Base-by-base conservation (phyloP, 2,888 invertebrate species). In the Perithous albicinctus region DNA sequence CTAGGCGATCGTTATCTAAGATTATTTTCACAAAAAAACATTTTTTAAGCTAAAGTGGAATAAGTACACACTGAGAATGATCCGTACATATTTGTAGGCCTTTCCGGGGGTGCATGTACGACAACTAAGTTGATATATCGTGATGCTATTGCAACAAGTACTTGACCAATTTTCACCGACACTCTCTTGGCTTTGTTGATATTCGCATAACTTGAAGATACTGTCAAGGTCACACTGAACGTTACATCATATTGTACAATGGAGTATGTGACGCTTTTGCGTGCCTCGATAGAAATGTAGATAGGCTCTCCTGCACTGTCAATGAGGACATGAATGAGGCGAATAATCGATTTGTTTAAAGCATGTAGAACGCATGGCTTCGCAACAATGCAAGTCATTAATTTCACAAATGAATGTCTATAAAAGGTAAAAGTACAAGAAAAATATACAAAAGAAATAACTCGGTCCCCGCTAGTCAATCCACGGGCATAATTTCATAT, bases 121-220 rank as follows among this genome's bases (percentile, higher is more conserved):
- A 12, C 20, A 20, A 26, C 10, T 41, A 7, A 7, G 2, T 29
- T 15, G 23, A 12, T 51, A 12, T 64, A 41, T 26, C 38, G 35
- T 46, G 15, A 23, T 67, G 2, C 51, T 69, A 64, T 56, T 75
- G 41, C 69, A 32, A 63, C 59, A 18, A 48, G 77, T 67, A 81
- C 61, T 78, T 80, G 80, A 80, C 72, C 77, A 72, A 72, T 77
- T 78, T 78, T 63, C 63, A 78, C 61, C 38, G 59, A 20, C 63
- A 32, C 26, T 69, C 15, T 35, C 23, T 66, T 66, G 35, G 59
- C 46, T 56, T 48, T 66, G 76, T 70, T 63, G 46, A 48, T 67
- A 38, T 15, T 59, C 48, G 48, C 41, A 26, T 38, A 8, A 32
- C 48, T 38, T 48, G 48, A 10, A 66, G 63, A 69, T 32, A 70